A percentile compares a stretch with the other conserved stretches of the same genome.
Conservation (phyloP, 2,888 invertebrate species). For the Sinodicranocentrus sp. region DNA sequence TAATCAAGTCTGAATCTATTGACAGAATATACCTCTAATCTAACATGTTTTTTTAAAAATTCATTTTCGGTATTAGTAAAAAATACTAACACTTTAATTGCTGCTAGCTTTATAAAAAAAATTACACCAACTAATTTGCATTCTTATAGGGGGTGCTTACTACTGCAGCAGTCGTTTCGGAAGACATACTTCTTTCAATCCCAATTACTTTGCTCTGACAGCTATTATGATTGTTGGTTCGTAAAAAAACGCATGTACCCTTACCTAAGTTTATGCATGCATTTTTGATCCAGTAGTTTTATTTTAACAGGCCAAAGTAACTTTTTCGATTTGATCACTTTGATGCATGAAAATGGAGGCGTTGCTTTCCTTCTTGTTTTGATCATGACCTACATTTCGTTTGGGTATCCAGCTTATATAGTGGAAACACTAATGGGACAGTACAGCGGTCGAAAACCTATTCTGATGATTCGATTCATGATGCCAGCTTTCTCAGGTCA, state of each 20-base stretch:
- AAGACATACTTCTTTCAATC: slow-evolving; percentile 43
- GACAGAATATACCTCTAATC: too few species aligned
- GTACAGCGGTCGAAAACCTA: slow-evolving; percentile 68
- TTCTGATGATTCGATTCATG: slow-evolving; percentile 61
- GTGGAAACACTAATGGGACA: slow-evolving; percentile 71
- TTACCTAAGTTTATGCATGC: background rate
- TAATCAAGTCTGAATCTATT: background rate
- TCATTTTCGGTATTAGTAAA: background rate
- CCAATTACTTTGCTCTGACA: slow-evolving; percentile 45
- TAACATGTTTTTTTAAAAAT: too few species aligned
- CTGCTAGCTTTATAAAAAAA: background rate
- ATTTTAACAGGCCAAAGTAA: slow-evolving; percentile 65
- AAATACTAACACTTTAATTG: background rate
- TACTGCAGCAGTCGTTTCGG: slow-evolving; percentile 68
- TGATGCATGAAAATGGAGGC: slow-evolving; percentile 68
- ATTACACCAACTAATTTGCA: background rate
- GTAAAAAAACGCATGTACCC: background rate
- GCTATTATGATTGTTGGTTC: slow-evolving; percentile 52
- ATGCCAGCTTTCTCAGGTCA: slow-evolving; percentile 58
- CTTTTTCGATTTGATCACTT: slow-evolving; percentile 61
- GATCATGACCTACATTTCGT: slow-evolving; percentile 50
- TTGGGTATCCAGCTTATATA: slow-evolving; percentile 70
- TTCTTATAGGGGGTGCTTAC: slow-evolving; percentile 55
- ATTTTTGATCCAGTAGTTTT: too few species aligned
- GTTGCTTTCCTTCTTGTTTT: slow-evolving; percentile 64